These are phyloP conservation scores for Cyprinus carpio DNA, from an alignment of 2,113 vertebrate species.

Conservation along the genomic window DNA sequence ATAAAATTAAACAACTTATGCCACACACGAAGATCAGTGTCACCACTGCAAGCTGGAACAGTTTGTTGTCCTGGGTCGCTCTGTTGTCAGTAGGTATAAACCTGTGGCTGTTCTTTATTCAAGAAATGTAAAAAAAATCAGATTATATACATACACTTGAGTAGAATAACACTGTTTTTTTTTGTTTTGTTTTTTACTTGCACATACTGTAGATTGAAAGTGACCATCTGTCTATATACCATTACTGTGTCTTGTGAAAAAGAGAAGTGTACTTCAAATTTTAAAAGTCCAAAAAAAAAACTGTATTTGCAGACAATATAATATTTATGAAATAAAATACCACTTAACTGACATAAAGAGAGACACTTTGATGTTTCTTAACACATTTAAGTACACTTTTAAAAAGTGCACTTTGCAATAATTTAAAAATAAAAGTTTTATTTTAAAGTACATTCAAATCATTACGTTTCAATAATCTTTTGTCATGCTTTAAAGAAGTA, in stretches of 20 bases:
- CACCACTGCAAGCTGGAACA: conserved; percentile 30
- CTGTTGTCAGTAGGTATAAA: conserved; percentile 45
- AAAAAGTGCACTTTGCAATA: background rate
- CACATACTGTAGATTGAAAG: background rate
- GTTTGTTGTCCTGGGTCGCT: conserved; percentile 57
- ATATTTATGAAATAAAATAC: no score
- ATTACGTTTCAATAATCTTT: background rate
- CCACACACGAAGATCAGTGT: conserved; percentile 53
- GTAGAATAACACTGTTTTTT: background rate
- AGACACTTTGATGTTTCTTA: no score
- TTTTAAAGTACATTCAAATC: background rate
- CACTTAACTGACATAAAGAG: no score
- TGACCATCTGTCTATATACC: background rate
- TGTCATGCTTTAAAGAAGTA: background rate
- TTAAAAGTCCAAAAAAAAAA: no score
- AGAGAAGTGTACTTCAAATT: background rate
- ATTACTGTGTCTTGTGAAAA: background rate
- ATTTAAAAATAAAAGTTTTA: background rate
- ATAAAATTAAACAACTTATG: conserved; percentile 49
- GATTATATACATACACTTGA: background rate
- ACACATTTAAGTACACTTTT: no score
- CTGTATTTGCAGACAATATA: no score
- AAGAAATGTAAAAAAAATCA: background rate
- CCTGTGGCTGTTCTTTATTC: conserved; percentile 59
- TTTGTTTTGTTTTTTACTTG: background rate